Conservation (phyloP, 2,888 invertebrate genomes). For the Bedellia somnulentella region DNA sequence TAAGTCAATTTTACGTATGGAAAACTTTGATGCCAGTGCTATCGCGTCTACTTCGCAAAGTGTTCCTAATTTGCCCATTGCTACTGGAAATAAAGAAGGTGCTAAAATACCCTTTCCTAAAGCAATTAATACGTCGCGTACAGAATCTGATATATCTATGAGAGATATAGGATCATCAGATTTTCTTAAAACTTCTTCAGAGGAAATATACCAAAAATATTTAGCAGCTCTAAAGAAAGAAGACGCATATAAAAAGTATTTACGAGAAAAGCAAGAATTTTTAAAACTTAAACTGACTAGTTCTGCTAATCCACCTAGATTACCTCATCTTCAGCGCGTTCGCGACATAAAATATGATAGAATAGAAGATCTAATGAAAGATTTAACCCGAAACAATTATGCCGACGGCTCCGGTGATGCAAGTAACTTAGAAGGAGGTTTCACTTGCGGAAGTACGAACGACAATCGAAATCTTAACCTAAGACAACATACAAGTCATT, state of each 20-base stretch:
- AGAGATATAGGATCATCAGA: constrained; percentile 31
- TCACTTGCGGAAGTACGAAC: constrained; percentile 18
- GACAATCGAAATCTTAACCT: constrained; percentile 15
- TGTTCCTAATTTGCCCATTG: constrained; percentile 34
- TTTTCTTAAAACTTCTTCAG: constrained; percentile 34
- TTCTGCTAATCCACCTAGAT: constrained; percentile 27
- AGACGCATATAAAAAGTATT: constrained; percentile 34
- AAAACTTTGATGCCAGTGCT: constrained; percentile 33
- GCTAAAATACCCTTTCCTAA: too few relatives aligned
- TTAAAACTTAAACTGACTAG: constrained; percentile 38
- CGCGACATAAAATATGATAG: constrained; percentile 21
- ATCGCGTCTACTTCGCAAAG: constrained; percentile 47
- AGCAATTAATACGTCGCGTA: constrained; percentile 25
- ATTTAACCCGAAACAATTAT: constrained; percentile 44
- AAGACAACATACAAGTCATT: constrained; percentile 37
- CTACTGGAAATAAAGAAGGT: constrained; percentile 2
- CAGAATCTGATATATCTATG: constrained; percentile 36
- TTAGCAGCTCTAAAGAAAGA: constrained; percentile 38
- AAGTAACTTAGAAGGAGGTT: constrained; percentile 38
- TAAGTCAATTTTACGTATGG: constrained; percentile 39
- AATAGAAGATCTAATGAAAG: constrained; percentile 39
- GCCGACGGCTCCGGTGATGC: constrained; percentile 51
- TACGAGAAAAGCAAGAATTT: constrained; percentile 41
- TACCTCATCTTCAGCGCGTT: constrained; percentile 16
- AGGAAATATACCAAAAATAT: constrained; percentile 41